Base-by-base conservation (phyloP, 2,888 invertebrate species). In the Ornithoptera priamus region DNA sequence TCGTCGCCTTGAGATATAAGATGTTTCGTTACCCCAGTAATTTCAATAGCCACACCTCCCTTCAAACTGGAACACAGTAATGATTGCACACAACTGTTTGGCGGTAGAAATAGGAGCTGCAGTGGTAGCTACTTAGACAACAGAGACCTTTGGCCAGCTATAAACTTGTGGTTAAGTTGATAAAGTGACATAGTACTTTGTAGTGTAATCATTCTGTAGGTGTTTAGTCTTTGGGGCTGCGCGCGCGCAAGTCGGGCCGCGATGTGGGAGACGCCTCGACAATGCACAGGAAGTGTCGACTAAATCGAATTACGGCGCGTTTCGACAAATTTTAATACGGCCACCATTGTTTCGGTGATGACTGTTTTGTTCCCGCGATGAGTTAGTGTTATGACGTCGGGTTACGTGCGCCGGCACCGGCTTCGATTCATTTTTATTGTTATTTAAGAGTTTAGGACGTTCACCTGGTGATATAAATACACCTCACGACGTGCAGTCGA, bases 261-360 rank as follows among this genome's bases (percentile, higher is more conserved):
- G 81, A 77, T 77, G 82, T 81, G 83, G 81, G 86, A 85, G 87
- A 85, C 85, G 80, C 80, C 78, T 82, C 85, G 78, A 90, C 91
- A 90, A 90, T 87, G 85, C 88, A 86, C 90, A 88, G 91, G 91
- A 91, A 89, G 87, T 89, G 91, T 87, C 88, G 88, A 86, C 87
- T 81, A 86, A 87, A 85, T 86, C 87, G 84, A 89, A 86, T 89
- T 84, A 86, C 82, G 85, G 83, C 81, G 81, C 80, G 83, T 83
- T 84, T 81, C 79, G 84, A 88, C 88, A 83, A 85, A 88, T 88
- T 88, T 84, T 82, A 85, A 85, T 85, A 82, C 83, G 81, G 77
- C 74, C 73, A 68, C 81, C 78, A 86, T 89, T 89, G 87, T 89
- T 85, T 85, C 75, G 72, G 65, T 65, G 70, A 69, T 76, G 77